Base-by-base conservation (phyloP, 2,113 vertebrate species). In the Melanerpes aurifrons region DNA sequence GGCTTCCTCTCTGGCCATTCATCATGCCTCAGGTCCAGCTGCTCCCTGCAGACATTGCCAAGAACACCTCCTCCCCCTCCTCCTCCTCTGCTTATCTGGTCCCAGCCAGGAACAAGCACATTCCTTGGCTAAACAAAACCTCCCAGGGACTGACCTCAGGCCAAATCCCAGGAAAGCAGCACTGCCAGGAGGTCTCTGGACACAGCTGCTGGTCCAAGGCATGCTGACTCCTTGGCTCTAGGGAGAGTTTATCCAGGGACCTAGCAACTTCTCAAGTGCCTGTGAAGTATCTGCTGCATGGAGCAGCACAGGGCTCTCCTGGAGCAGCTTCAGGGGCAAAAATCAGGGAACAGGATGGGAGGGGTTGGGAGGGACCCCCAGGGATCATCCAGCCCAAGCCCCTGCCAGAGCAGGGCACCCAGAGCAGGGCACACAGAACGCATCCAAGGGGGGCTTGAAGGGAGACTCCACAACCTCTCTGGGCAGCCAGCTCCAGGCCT, bases 1-100 rank as follows among this genome's bases (percentile, higher is more conserved):
- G 91, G 86, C 90, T 87, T 87, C 81, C 87, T 89, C 70, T 87
- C 61, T 67, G 56, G 71, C 31, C 61, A 93, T 87, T 82, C 75
- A 74, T 95, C 92, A 91, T 20, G 21, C 67, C 28, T 5, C n/a
- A 90, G 50, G 66, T 61, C 74, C 35, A 35, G 79, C 59, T 58
- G 32, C 84, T 93, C 92, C 48, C 29, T 86, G 62, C 90, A 93
- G 74, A 86, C 87, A 43, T 70, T 82, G 63, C 62, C 45, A 83
- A 95, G 82, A 81, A 93, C 48, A 68, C 56, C 62, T 62, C 64
- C 87, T 94, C 57, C 92, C 66, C 19, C 54, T 68, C 56, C 62
- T 62, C 64, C 87, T 94, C 57, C 92, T 69, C 19, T 45, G 68
- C 67, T 94, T 90, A 90, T 92, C 94, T 89, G 26, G 10, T n/a